These are phyloP conservation scores for Paracanthobrama guichenoti DNA, from an alignment of 2,113 vertebrate genomes.

Conservation along the genomic window DNA sequence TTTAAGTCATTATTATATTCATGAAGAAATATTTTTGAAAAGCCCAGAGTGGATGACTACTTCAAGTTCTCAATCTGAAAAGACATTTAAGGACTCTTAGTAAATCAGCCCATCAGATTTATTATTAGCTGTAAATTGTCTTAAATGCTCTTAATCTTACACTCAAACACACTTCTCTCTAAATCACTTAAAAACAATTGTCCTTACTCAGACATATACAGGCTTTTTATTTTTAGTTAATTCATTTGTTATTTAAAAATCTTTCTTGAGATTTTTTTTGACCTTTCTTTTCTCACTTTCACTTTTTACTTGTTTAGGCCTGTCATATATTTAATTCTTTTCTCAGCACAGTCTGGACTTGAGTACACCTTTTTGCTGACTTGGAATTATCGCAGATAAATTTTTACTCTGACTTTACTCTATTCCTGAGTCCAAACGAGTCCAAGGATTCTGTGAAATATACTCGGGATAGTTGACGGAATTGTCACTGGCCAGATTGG, in stretches of 20 bases:
- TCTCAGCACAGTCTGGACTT: too few species aligned
- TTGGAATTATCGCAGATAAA: too few species aligned
- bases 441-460: too few species aligned
- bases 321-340: too few species aligned
- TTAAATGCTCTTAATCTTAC: constrained; percentile 24
- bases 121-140: constrained; percentile 1
- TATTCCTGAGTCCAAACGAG: too few species aligned
- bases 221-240: neutral
- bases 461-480: too few species aligned
- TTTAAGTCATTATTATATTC: constrained; percentile 9
- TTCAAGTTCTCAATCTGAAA: neutral
- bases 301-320: too few species aligned
- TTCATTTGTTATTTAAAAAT: neutral
- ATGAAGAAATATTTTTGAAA: constrained; percentile 22
- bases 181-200: neutral
- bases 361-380: too few species aligned
- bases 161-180: neutral
- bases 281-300: too few species aligned
- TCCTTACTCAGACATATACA: neutral
- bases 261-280: neutral
- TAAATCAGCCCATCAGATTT: constrained; percentile 11
- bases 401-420: too few species aligned
- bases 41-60: neutral
- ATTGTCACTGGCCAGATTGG: too few species aligned
- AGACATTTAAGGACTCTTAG: neutral